Evolutionary conservation across 1,140 invertebrate species (phyloP).

Genomic region (Eubasilissa regina): DNA sequence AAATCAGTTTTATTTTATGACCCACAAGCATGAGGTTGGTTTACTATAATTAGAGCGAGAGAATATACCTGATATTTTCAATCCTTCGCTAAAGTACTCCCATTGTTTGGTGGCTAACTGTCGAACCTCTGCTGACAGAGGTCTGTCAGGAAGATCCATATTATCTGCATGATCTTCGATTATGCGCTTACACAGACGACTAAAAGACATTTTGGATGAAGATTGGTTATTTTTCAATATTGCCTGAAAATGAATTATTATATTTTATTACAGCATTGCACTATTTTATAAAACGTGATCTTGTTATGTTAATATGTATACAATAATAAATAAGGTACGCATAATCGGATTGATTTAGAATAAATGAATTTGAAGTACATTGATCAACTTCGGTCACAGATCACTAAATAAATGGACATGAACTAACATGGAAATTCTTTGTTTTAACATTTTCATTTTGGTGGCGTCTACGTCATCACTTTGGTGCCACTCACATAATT

Average conservation of each 20-base stretch:
- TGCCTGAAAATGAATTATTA: background rate
- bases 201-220: conserved; percentile 8
- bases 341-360: too few species aligned
- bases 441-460: too few species aligned
- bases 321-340: too few species aligned
- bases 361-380: too few species aligned
- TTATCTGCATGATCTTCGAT: background rate
- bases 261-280: background rate
- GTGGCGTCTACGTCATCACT: too few species aligned
- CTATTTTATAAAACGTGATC: background rate
- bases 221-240: background rate
- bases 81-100: conserved; percentile 59
- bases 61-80: conserved; percentile 60
- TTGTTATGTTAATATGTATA: too few species aligned
- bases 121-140: conserved; percentile 10
- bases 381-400: too few species aligned
- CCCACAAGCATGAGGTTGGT: too few species aligned
- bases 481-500: too few species aligned
- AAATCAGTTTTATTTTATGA: too few species aligned
- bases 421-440: too few species aligned
- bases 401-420: too few species aligned
- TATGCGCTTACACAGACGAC: background rate
- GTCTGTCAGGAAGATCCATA: background rate
- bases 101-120: conserved; percentile 60
- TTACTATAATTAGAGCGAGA: background rate